Evolutionary conservation across 2,797 vertebrate genomes (phyloP).

Genomic region (Oreochromis grahami): DNA sequence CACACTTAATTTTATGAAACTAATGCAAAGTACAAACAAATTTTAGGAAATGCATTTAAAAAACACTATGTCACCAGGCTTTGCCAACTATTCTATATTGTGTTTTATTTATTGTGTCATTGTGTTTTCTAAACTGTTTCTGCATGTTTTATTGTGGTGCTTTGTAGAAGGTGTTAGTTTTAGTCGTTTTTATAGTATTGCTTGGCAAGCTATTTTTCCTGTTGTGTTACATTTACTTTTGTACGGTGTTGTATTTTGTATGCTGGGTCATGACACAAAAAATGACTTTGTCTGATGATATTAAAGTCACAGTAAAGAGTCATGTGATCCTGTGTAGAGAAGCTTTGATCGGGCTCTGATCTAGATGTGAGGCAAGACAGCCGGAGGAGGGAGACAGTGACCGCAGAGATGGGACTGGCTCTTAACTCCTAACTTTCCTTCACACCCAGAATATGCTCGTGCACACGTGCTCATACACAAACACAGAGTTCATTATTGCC

Average conservation of each 20-base stretch:
- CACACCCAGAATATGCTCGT: not conserved
- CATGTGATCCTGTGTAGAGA: not conserved
- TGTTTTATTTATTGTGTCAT: not conserved
- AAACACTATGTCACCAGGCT: not conserved
- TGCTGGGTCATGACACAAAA: not conserved
- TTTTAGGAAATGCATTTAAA: not conserved
- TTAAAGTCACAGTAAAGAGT: not conserved
- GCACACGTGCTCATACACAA: not conserved
- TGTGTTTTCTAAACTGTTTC: not conserved
- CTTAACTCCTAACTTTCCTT: not conserved
- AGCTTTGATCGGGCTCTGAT: not conserved
- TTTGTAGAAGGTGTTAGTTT: not conserved
- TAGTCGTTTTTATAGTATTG: not conserved
- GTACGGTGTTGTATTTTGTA: not conserved
- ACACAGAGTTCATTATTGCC: not conserved
- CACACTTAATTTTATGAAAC: not conserved
- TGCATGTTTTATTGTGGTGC: too few relatives aligned
- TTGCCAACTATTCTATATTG: not conserved
- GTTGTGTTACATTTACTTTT: not conserved
- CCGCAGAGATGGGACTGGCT: constrained; percentile 20
- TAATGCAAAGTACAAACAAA: not conserved
- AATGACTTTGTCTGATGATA: not conserved
- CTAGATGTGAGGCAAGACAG: constrained; percentile 10
- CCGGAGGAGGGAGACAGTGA: constrained; percentile 41
- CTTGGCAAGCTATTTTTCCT: not conserved